Base-by-base conservation (phyloP, 2,888 invertebrate species). In the Ceriagrion tenellum region DNA sequence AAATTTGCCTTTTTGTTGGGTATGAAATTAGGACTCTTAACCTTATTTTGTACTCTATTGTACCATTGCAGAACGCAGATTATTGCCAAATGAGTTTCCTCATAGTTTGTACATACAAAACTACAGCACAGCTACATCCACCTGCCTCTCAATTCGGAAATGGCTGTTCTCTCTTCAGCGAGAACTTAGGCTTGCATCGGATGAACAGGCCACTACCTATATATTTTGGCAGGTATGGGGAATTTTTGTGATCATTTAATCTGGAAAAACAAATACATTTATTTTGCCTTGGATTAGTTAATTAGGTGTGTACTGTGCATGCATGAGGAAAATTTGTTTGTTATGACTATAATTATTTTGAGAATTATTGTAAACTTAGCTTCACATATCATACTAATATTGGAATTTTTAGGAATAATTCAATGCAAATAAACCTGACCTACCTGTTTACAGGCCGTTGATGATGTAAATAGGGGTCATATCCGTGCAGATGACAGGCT, bases 21-120 rank as follows among this genome's bases (percentile, higher is more conserved):
- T 59, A 20, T 59, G 2, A 59, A 59, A 59, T 59, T 59, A 59
- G 59, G 47, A 47, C 47, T 47, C 4, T 2, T 2, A 47, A 47
- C 47, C 59, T 59, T 59, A 59, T 20, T 20, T 59, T 59, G 59
- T 74, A 10, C 20, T 55, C 8, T 55, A 40, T 47, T 95, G 95
- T 96, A 95, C 95, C 96, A 95, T 97, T 97, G n/a, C 97, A 99
- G 99, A 99, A 97, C 98, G 99, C 95, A 99, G 99, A 97, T 97
- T 99, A 95, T 98, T 98, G 96, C 98, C 99, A 0, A 98, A 98
- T 97, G 99, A 99, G 97, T 98, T 99, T 96, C 99, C 99, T 0
- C 99, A 99, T 97, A 99, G 99, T 96, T 97, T 99, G 96, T 99
- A 99, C 97, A 99, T 99, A 96, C 99, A 99, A 97, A 99, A 99